Evolutionary conservation across 2,797 vertebrate species (phyloP).

Genomic region (Girardinus metallicus): DNA sequence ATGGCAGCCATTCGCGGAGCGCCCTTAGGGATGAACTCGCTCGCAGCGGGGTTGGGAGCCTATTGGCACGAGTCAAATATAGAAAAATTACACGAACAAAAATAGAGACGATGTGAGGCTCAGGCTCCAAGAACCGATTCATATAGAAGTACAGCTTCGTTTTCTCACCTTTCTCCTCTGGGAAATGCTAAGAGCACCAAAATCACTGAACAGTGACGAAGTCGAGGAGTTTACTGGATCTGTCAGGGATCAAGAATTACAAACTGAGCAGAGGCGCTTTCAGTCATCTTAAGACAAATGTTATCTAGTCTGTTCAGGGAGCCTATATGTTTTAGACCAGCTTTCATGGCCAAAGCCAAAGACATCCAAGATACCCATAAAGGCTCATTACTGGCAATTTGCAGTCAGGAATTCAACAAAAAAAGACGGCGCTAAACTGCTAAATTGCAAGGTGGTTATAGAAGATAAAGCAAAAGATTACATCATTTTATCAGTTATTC

Average conservation of each 20-base stretch:
- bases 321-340: background rate
- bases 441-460: background rate
- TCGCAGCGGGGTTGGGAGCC: conserved; percentile 97
- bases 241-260: conserved; percentile 65
- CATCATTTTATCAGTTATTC: background rate
- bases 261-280: background rate
- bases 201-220: conserved; percentile 97
- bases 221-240: conserved; percentile 95
- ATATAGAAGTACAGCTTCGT: conserved; percentile 8
- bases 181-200: conserved; percentile 95
- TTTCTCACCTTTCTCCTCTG: conserved; percentile 96
- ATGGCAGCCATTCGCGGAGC: conserved; percentile 92
- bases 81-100: background rate
- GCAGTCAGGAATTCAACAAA: background rate
- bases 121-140: background rate
- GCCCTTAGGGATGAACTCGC: conserved; percentile 98
- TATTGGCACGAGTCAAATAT: conserved; percentile 59
- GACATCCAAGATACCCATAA: background rate
- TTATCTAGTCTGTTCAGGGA: background rate
- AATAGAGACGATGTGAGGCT: background rate
- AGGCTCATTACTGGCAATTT: background rate
- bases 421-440: background rate
- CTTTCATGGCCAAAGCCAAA: background rate
- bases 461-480: background rate
- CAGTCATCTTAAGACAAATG: conserved; percentile 1